Conservation (phyloP, 2,113 vertebrate species). For the Chaenocephalus aceratus region DNA sequence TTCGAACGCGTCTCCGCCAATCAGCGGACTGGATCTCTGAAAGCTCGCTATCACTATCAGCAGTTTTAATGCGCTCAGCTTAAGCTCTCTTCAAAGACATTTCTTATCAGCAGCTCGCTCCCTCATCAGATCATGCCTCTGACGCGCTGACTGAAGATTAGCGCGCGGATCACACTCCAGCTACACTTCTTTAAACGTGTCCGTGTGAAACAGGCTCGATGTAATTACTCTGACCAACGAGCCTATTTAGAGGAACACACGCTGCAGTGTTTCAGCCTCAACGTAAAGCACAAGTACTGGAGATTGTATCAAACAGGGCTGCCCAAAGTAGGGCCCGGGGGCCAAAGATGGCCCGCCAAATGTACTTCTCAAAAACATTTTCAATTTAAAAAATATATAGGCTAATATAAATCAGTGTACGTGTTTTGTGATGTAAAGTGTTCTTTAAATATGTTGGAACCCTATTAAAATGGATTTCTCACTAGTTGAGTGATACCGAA, state of each 20-base stretch:
- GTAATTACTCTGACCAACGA: not conserved
- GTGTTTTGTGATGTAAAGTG: no score
- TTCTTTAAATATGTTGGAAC: no score
- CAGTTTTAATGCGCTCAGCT: slow-evolving; percentile 22
- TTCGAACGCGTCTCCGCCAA: slow-evolving; percentile 17
- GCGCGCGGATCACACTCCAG: not conserved
- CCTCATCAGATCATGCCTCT: slow-evolving; percentile 35
- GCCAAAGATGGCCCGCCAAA: no score
- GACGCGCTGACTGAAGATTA: slow-evolving; percentile 13
- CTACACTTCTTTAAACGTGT: slow-evolving; percentile 2
- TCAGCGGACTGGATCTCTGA: slow-evolving; percentile 11
- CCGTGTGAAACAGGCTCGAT: not conserved
- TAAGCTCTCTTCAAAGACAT: slow-evolving; percentile 44
- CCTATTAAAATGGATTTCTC: no score
- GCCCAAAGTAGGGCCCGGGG: no score
- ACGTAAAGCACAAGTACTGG: not conserved
- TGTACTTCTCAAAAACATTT: no score
- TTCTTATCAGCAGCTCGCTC: slow-evolving; percentile 39
- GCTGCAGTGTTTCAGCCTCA: not conserved
- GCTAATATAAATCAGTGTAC: no score
- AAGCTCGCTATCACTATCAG: slow-evolving; percentile 38
- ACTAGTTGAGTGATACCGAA: no score
- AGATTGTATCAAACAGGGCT: not conserved
- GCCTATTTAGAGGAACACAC: not conserved
- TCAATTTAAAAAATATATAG: no score